These are phyloP conservation scores for Paedocypris micromegethes DNA, from an alignment of 2,797 vertebrate species.

Conservation along the genomic window DNA sequence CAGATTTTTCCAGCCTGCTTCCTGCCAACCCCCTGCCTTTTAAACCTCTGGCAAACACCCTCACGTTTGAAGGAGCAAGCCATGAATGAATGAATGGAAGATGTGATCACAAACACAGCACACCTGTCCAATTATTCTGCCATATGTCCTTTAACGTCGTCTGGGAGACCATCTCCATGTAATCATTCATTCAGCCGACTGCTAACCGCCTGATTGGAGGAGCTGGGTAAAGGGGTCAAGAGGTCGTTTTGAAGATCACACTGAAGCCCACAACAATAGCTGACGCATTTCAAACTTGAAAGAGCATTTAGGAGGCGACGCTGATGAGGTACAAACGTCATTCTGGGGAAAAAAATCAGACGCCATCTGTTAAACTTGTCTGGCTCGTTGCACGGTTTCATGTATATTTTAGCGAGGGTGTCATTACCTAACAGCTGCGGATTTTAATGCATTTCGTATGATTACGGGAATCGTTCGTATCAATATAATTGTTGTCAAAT, in stretches of 20 bases:
- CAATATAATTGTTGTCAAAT: neutral
- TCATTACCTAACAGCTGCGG: conserved; percentile 23
- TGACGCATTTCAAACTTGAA: conserved; percentile 25
- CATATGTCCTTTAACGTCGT: conserved; percentile 57
- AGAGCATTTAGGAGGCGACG: conserved; percentile 16
- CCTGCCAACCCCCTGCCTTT: neutral
- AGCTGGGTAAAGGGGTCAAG: conserved; percentile 31
- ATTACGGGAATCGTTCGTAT: conserved; percentile 4
- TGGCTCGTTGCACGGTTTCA: conserved; percentile 22
- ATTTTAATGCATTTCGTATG: conserved; percentile 30
- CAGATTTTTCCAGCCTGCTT: too few species aligned
- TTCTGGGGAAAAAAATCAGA: neutral
- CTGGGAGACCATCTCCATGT: conserved; percentile 55
- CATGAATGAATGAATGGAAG: conserved; percentile 4
- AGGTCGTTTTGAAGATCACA: conserved; percentile 26
- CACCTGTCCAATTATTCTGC: conserved; percentile 56
- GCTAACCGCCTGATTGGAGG: conserved; percentile 49
- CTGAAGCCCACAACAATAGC: conserved; percentile 31
- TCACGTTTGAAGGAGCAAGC: neutral
- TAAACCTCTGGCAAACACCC: neutral
- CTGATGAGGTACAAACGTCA: conserved; percentile 2
- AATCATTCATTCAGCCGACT: conserved; percentile 52
- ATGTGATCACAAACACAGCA: conserved; percentile 36
- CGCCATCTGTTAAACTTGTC: conserved; percentile 38
- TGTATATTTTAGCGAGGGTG: conserved; percentile 19